Base-by-base conservation (phyloP, 2,797 vertebrate species). In the Danio albolineatus region DNA sequence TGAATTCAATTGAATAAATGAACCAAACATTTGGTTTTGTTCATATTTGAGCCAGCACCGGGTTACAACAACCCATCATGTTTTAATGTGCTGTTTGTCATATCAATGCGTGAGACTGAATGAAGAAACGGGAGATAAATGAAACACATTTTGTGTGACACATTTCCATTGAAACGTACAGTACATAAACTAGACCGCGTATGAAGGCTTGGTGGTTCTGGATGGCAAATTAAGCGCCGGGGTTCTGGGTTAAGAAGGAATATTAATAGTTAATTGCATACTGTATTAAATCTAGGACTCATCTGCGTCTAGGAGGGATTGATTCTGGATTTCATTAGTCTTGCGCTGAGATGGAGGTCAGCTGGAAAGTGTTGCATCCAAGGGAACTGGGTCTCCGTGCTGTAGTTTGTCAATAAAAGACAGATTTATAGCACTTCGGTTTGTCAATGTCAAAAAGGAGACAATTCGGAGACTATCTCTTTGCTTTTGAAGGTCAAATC, bases 251-350 rank as follows among this genome's bases (percentile, higher is more conserved):
- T 70, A 39, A 48, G 65, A 59, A 57, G 76, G 54, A 57, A 59
- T 70, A 78, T 78, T 78, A 78, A 78, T 78, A 78, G 76, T 78
- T 69, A 70, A 70, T 78, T 78, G 54, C 54, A 39, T 59, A 78
- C 76, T 78, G 76, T 78, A 78, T 70, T 51, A 70, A 70, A 78
- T 78, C 76, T 78, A 60, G 76, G 76, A 70, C 76, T 78, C 64
- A 41, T 69, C 10, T 49, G 64, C 0, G 65, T 78, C 76, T 78
- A 21, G 64, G 54, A 69, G 76, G 76, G 54, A 78, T 78, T 78
- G 76, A 67, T 70, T 70, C 64, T 78, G 64, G 43, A 60, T 78
- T 78, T 70, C 76, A 78, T 78, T 78, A 78, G 65, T 59, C 43
- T 57, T 67, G 16, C 5, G 21, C 21, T 57, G 43, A 59, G 53